These are phyloP conservation scores for Hyla sarda DNA, from an alignment of 2,113 vertebrate species.

Conservation along the genomic window DNA sequence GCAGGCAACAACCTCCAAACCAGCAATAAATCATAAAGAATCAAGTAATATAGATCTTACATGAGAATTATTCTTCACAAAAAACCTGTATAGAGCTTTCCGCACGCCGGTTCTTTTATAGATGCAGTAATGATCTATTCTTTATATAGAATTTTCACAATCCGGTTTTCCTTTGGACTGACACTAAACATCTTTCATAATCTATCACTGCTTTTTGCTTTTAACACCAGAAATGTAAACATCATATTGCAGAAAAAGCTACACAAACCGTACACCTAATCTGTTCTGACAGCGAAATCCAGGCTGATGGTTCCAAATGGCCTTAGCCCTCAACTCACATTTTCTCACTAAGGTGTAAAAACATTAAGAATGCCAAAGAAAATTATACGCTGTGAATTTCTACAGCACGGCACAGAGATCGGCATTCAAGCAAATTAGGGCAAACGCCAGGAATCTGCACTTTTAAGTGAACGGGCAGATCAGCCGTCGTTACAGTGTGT, in stretches of 20 bases:
- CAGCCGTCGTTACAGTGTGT: conserved; percentile 14
- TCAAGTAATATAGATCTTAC: neutral
- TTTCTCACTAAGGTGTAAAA: conserved; percentile 55
- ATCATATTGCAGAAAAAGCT: conserved; percentile 8
- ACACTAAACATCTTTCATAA: conserved; percentile 1
- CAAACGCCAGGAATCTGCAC: conserved; percentile 10
- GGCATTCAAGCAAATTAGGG: conserved; percentile 49
- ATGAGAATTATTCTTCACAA: neutral
- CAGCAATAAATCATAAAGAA: neutral
- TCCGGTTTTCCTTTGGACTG: neutral
- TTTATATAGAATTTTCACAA: neutral
- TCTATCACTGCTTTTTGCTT: neutral
- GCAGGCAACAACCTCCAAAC: too few species aligned
- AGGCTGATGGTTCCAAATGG: conserved; percentile 53
- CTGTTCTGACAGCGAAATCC: conserved; percentile 42
- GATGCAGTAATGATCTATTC: neutral
- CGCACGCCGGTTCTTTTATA: neutral
- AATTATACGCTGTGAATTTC: conserved; percentile 44
- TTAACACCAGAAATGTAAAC: conserved; percentile 3
- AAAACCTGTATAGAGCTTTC: neutral
- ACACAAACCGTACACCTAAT: conserved; percentile 29
- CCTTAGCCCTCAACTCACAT: conserved; percentile 42
- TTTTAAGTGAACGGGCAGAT: conserved; percentile 18
- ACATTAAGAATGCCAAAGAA: conserved; percentile 54
- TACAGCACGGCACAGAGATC: conserved; percentile 34